Evolutionary conservation across 2,888 invertebrate species (phyloP), one percentile per base, ranked within the genome.

Genomic region (Germaria angustata): DNA sequence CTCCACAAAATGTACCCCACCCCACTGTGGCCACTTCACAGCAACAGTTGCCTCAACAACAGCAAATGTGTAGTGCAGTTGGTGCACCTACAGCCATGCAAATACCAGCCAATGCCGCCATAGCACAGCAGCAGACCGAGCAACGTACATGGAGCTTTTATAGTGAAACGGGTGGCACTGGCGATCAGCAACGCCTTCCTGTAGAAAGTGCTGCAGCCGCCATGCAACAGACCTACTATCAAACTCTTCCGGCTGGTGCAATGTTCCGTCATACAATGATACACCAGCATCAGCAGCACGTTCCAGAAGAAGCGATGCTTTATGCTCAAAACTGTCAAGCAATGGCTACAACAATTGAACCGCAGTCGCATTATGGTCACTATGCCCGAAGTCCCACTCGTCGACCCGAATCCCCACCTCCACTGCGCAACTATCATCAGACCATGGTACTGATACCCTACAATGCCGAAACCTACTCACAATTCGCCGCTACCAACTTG

Each of bases 371-470:
- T 81, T 90, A 89, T 84, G 89, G 91, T 41, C 91, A 92, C 61
- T 92, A 91, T 81, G 92, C 90, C 0, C 86, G 91, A 63, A 91
- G 91, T 80, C 91, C 91, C 20, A 91, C 91, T 1, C 84, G 91
- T 20, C 91, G 95, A 20, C 94, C 95, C 0, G 94, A 94, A 88
- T 95, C 95, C 0, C 95, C 95, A 6, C 95, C 95, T 0, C 95
- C 95, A 0, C 92, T 95, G 78, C 92, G 94, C 39, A 93, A 92
- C 84, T 94, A 94, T 87, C 94, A 95, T 84, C 94, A 95, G 88
- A 93, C 95, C 1, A 93, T 95, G 90, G 92, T 93, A 51, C 93
- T 95, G 84, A 94, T 95, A 86, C 95, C 95, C 0, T 95, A 95
- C 87, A 94, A 93, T 87, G 89, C 91, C 32, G 91, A 91, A 82